phyloP scores from a whole-genome alignment of 1,140 invertebrate species.

The Apis laboriosa region DNA sequence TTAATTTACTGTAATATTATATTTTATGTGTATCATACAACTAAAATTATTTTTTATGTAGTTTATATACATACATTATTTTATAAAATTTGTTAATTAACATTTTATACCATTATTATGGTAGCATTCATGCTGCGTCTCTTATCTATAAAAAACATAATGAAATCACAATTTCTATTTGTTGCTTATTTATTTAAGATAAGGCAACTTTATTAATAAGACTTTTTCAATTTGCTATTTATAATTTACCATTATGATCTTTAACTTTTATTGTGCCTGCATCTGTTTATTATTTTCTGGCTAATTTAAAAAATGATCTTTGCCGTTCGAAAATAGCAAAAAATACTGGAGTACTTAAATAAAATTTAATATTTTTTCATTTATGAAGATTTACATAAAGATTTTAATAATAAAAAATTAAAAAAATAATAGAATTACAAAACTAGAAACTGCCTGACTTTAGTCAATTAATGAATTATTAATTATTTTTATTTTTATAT shows the following conservation, averaged over 20 bases:
- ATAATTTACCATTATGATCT: not conserved
- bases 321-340: not conserved
- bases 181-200: not conserved
- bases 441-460: constrained; percentile 14
- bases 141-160: constrained; percentile 33
- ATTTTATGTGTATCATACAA: constrained; percentile 31
- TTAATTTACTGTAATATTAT: constrained; percentile 40
- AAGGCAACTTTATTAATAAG: not conserved
- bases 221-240: not conserved
- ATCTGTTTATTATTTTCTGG: constrained; percentile 9
- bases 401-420: not conserved
- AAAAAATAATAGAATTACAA: not conserved
- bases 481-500: constrained; percentile 22
- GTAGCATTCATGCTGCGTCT: constrained; percentile 33
- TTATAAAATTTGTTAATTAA: constrained; percentile 28
- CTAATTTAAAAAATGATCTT: not conserved
- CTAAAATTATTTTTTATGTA: constrained; percentile 41
- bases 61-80: constrained; percentile 42
- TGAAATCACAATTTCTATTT: not conserved
- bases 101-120: constrained; percentile 27
- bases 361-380: not conserved
- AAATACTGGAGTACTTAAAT: constrained; percentile 20
- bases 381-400: not conserved
- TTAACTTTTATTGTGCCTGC: not conserved
- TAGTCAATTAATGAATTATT: constrained; percentile 21